Base-by-base conservation (phyloP, 2,888 invertebrate species). In the Xestia sexstrigata region DNA sequence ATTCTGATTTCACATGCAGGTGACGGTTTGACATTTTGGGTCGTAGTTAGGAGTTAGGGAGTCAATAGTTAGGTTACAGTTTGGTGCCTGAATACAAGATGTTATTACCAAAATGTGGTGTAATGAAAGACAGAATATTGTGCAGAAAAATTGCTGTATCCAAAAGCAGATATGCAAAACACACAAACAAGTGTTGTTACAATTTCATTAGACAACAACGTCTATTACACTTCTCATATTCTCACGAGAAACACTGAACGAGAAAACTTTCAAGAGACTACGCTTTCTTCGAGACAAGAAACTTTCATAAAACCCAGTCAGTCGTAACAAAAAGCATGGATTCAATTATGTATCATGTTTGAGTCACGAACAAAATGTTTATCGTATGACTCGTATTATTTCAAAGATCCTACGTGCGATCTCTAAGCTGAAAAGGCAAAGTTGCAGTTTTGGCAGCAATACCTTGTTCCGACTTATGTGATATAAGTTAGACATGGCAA, bases 261-360 rank as follows among this genome's bases (percentile, higher is more conserved):
- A 79, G 83, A 74, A 83, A 84, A 86, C 74, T 76, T 83, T 76
- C 62, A 73, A 83, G 67, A 86, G 55, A 79, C 69, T 74, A 23
- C 70, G 67, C 71, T 82, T n/a, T n/a, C n/a, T n/a, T 60, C 39
- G 30, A 68, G 11, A 63, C 58, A 62, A 72, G 35, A 45, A 79
- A 74, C 65, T 79, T 86, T 74, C 71, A 83, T 86, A 79, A 72
- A 79, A 76, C 58, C 45, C 62, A 83, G 76, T 72, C 76, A 70
- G 52, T 30, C 45, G 62, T 72, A 49, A 75, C 62, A 79, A 82
- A 75, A 71, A 79, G 68, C 58, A 70, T 60, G 63, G 72, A 82
- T 83, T 75, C 66, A 62, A 74, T 70, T 70, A 67, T 69, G 65
- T 70, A 30, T 71, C 20, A 62, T 62, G 35, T 69, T 65, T 67